phyloP scores from a whole-genome alignment of 64 coral and sea anemone genomes.

The Orbicella faveolata region DNA sequence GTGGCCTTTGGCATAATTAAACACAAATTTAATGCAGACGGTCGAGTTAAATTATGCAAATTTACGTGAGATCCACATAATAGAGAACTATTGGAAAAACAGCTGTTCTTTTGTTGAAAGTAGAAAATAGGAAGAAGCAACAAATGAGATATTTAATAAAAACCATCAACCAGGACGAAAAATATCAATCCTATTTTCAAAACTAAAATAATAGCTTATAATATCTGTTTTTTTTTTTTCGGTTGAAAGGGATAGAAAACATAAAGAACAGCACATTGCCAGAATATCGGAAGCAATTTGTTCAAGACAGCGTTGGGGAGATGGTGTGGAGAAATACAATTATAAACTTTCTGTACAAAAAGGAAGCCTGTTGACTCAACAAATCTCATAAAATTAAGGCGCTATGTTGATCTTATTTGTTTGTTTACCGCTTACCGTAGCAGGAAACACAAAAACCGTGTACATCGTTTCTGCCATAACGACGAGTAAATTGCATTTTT shows the following conservation, averaged over 20 bases:
- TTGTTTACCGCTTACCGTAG: neutral
- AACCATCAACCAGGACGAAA: neutral
- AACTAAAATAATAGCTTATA: no score
- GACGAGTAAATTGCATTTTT: neutral
- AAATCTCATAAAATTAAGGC: neutral
- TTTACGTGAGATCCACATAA: neutral
- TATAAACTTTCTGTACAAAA: neutral
- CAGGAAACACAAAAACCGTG: no score
- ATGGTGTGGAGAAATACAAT: neutral
- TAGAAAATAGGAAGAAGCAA: neutral
- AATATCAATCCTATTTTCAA: neutral
- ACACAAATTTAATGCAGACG: neutral
- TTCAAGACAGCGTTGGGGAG: neutral
- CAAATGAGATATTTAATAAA: neutral
- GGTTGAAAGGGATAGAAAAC: neutral
- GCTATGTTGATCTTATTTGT: neutral
- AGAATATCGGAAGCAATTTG: neutral
- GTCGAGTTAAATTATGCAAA: neutral
- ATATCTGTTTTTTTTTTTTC: neutral
- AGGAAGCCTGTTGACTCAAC: neutral
- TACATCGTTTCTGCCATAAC: neutral
- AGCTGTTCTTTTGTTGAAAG: slow-evolving; percentile 4
- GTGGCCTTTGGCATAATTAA: neutral
- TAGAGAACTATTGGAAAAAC: neutral
- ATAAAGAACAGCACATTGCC: neutral